Percentiles rank a stretch among this genome's conserved stretches.
These are phyloP conservation scores for Drosophila equinoxialis DNA, from an alignment of 1,140 invertebrate genomes.

Conservation along the genomic window DNA sequence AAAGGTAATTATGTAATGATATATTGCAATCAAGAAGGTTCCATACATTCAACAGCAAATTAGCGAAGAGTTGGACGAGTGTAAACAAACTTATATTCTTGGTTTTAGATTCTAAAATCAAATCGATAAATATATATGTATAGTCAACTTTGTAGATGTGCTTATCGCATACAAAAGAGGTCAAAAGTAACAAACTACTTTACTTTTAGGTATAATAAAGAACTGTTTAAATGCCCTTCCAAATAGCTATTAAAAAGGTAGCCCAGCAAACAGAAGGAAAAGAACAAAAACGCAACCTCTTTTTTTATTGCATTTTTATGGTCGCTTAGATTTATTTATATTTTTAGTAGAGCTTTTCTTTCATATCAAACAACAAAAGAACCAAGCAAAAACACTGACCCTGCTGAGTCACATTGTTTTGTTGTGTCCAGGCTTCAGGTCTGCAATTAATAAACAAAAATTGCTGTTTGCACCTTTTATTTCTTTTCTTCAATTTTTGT, in stretches of 20 bases:
- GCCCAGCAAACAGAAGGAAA: slow-evolving; percentile 12
- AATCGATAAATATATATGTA: too few species aligned
- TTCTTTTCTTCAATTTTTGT: neutral
- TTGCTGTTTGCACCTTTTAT: slow-evolving; percentile 64
- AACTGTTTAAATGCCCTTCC: neutral
- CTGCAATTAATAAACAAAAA: slow-evolving; percentile 76
- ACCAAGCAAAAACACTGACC: slow-evolving; percentile 1
- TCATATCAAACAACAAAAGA: slow-evolving; percentile 56
- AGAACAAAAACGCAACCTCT: slow-evolving; percentile 20
- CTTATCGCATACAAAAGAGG: too few species aligned
- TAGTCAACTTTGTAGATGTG: too few species aligned
- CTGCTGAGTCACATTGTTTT: slow-evolving; percentile 23
- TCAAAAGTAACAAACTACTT: neutral
- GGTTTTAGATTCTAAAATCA: too few species aligned
- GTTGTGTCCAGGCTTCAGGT: slow-evolving; percentile 33
- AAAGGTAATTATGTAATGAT: too few species aligned
- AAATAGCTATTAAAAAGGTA: slow-evolving; percentile 23
- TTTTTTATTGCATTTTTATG: slow-evolving; percentile 78
- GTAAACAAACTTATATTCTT: too few species aligned
- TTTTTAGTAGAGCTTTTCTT: slow-evolving; percentile 63
- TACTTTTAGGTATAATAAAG: neutral
- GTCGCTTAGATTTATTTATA: slow-evolving; percentile 69
- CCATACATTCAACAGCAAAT: too few species aligned
- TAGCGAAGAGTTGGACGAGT: too few species aligned
- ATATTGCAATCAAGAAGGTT: too few species aligned